Conservation (phyloP, 1,140 invertebrate species). For the Papilio dardanus region DNA sequence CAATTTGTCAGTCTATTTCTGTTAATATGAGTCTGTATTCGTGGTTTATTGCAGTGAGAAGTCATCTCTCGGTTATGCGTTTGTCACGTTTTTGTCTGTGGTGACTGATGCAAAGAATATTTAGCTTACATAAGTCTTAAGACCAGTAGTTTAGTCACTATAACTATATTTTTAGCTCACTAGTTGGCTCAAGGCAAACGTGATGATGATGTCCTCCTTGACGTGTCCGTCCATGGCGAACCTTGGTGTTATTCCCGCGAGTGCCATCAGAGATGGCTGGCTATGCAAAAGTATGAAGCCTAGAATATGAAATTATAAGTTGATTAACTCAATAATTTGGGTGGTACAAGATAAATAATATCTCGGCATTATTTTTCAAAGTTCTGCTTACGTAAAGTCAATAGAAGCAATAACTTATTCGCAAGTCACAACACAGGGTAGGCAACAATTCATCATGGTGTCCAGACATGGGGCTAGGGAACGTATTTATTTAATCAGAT, state of each 20-base stretch:
- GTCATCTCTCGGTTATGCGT: not conserved
- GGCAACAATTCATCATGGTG: constrained; percentile 19
- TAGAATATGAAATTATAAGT: too few relatives aligned
- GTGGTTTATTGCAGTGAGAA: constrained; percentile 4
- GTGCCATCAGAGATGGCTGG: too few relatives aligned
- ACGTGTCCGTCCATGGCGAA: too few relatives aligned
- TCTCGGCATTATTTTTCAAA: not conserved
- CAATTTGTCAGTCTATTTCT: constrained; percentile 32
- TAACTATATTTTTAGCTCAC: too few relatives aligned
- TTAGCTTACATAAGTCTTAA: not conserved
- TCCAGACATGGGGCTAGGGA: constrained; percentile 22
- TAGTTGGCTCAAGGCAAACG: too few relatives aligned
- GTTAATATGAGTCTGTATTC: not conserved
- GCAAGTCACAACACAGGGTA: constrained; percentile 3
- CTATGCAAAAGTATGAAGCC: too few relatives aligned
- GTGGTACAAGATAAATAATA: too few relatives aligned
- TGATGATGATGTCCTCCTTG: too few relatives aligned
- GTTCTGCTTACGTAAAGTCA: not conserved
- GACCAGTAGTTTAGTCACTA: not conserved
- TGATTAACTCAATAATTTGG: too few relatives aligned
- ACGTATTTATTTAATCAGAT: constrained; percentile 32
- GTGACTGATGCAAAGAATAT: not conserved
- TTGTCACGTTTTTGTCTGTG: not conserved
- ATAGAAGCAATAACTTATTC: not conserved
- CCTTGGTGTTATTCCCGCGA: too few relatives aligned